phyloP scores from a whole-genome alignment of 2,113 vertebrate genomes.

The Microcebus jonahi region DNA sequence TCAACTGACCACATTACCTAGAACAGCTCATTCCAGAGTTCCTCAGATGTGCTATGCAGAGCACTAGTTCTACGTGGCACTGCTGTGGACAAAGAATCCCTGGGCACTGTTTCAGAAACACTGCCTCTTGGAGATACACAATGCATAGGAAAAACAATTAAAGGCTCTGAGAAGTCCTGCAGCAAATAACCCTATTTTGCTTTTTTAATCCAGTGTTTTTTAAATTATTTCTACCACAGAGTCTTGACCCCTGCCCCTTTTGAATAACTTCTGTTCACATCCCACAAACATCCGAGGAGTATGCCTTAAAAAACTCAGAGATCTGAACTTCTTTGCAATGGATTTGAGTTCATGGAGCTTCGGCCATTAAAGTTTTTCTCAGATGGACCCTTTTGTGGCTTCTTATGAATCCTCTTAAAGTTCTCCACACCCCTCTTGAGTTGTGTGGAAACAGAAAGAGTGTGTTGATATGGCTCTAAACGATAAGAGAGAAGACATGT shows the following conservation, averaged over 20 bases:
- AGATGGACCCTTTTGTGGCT: not conserved
- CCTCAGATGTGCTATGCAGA: not conserved
- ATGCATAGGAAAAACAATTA: not conserved
- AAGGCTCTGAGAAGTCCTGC: not conserved
- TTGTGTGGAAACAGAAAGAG: not conserved
- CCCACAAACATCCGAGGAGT: not conserved
- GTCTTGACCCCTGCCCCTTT: not conserved
- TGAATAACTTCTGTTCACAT: not conserved
- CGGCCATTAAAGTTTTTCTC: not conserved
- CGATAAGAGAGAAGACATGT: not conserved
- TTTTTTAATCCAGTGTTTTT: not conserved
- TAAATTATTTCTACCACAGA: not conserved
- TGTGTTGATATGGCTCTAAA: not conserved
- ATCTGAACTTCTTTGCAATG: not conserved
- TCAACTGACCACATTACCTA: not conserved
- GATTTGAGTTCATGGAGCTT: not conserved
- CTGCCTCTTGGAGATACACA: not conserved
- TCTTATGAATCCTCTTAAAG: not conserved
- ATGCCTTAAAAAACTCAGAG: not conserved
- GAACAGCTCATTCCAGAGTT: not conserved
- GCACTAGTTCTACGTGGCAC: fast-evolving
- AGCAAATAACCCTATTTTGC: not conserved
- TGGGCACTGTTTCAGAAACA: not conserved
- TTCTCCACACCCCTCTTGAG: not conserved
- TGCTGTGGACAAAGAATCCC: not conserved